These are phyloP conservation scores for Heliothis peltigera DNA, from an alignment of 2,888 invertebrate genomes.

Conservation along the genomic window DNA sequence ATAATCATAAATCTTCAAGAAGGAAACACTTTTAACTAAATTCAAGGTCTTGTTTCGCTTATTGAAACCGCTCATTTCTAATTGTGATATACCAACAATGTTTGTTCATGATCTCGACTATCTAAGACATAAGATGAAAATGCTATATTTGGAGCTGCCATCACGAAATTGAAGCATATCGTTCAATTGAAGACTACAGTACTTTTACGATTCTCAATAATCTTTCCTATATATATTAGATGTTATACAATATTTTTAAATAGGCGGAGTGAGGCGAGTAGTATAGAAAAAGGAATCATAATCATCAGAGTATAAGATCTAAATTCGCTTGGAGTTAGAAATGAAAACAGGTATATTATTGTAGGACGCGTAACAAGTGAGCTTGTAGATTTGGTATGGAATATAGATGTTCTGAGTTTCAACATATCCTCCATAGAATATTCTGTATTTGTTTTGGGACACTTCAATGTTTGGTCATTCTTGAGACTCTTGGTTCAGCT, in stretches of 20 bases:
- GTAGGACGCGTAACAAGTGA: constrained; percentile 82
- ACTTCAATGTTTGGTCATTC: constrained; percentile 14
- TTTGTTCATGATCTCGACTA: constrained; percentile 48
- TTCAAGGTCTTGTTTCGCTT: background rate
- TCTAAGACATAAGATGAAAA: constrained; percentile 67
- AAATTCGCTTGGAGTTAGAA: constrained; percentile 76
- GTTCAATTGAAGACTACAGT: constrained; percentile 88
- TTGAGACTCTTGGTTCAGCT: constrained; percentile 17
- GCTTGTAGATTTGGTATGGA: constrained; percentile 87
- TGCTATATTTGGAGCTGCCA: constrained; percentile 82
- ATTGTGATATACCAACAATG: constrained; percentile 53
- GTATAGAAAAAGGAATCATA: constrained; percentile 78
- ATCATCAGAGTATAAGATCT: constrained; percentile 75
- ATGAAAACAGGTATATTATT: constrained; percentile 74
- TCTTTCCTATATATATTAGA: constrained; percentile 89
- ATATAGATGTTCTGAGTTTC: constrained; percentile 62
- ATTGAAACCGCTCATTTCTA: constrained; percentile 9
- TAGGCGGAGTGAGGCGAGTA: constrained; percentile 75
- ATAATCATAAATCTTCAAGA: background rate
- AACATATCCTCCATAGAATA: constrained; percentile 54
- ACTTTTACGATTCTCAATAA: constrained; percentile 87
- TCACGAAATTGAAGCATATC: constrained; percentile 89
- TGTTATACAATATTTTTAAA: constrained; percentile 87
- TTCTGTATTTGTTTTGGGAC: constrained; percentile 53
- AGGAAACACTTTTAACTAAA: background rate